A percentile compares a stretch with the other conserved stretches of the same genome.
Conservation (phyloP, 2,797 vertebrate species). For the Sebastolobus alascanus region DNA sequence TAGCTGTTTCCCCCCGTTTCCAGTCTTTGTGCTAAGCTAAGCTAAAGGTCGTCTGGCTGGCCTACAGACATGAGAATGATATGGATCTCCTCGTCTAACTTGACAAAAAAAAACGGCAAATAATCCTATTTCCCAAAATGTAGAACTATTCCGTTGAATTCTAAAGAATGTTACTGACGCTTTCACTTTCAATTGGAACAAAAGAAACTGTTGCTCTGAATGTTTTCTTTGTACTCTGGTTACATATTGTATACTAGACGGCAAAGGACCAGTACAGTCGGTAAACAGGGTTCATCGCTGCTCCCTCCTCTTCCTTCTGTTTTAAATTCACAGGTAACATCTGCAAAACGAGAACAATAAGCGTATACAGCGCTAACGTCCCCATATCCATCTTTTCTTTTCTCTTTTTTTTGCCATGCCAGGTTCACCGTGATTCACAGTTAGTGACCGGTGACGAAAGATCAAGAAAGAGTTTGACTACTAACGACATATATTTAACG, state of each 20-base stretch:
- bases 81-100: neutral
- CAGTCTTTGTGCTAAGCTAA: constrained; percentile 14
- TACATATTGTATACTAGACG: neutral
- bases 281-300: constrained; percentile 47
- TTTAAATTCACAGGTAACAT: constrained; percentile 16
- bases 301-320: constrained; percentile 38
- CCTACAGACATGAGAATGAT: neutral
- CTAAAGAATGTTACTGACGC: constrained; percentile 39
- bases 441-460: constrained; percentile 33
- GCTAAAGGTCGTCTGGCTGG: neutral
- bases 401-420: constrained; percentile 35
- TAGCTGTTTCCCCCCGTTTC: neutral
- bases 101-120: neutral
- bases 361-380: constrained; percentile 14
- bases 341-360: constrained; percentile 34
- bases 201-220: constrained; percentile 47
- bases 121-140: neutral
- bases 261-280: constrained; percentile 8
- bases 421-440: constrained; percentile 51
- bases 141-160: constrained; percentile 22
- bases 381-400: constrained; percentile 16
- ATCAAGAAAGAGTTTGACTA: constrained; percentile 61
- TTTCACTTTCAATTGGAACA: constrained; percentile 51
- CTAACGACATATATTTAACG: constrained; percentile 65
- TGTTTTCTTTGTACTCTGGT: constrained; percentile 45